phyloP scores from a whole-genome alignment of 1,140 invertebrate genomes.

The Watersipora subatra region DNA sequence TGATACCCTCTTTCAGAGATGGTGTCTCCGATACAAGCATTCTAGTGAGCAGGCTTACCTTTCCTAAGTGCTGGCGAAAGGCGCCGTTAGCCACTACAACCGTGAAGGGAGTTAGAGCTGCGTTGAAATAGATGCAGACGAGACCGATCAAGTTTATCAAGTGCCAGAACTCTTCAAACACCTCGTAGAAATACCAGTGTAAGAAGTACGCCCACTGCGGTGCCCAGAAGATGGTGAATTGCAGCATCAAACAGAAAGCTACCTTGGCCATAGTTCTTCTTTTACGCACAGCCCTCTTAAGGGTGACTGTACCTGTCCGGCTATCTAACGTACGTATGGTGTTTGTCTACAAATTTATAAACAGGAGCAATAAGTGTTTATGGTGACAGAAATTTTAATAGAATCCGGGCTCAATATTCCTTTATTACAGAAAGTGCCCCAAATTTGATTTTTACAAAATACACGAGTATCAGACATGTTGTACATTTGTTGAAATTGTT shows the following conservation, averaged over 20 bases:
- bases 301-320: neutral
- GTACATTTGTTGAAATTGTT: no score
- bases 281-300: neutral
- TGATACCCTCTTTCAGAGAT: no score
- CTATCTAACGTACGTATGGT: neutral
- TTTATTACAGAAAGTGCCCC: no score
- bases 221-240: constrained; percentile 2
- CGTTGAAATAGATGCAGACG: neutral
- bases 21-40: no score
- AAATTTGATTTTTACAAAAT: no score
- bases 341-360: neutral
- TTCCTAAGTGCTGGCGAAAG: neutral
- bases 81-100: neutral
- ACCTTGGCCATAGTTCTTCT: constrained; percentile 3
- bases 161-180: neutral
- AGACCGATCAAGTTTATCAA: neutral
- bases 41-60: no score
- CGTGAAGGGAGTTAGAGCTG: neutral
- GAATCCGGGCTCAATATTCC: no score
- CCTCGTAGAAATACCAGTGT: neutral
- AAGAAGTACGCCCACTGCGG: neutral
- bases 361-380: no score
- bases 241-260: neutral
- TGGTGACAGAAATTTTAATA: no score
- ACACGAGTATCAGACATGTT: no score